These are phyloP conservation scores for Eristalis pertinax DNA, from an alignment of 2,888 invertebrate species.

Conservation along the genomic window DNA sequence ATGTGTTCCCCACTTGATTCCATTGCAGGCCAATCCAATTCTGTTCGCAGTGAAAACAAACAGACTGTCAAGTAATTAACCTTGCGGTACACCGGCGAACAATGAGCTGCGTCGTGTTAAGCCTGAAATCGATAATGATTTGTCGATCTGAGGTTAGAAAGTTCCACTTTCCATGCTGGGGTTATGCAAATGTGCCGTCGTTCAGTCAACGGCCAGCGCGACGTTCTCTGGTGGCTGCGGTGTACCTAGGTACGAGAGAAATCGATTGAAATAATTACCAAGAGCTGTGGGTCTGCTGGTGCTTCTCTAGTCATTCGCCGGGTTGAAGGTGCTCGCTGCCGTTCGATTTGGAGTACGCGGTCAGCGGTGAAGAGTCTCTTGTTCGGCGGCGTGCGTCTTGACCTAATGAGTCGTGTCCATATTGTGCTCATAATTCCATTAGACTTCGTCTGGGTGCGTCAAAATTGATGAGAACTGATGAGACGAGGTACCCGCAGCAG, in stretches of 20 bases:
- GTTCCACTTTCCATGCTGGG: constrained; percentile 43
- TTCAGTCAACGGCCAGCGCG: neutral
- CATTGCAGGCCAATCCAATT: constrained; percentile 55
- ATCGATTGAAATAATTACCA: constrained; percentile 30
- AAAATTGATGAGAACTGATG: constrained; percentile 42
- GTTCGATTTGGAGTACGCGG: neutral
- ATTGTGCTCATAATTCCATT: constrained; percentile 37
- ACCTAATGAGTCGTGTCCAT: constrained; percentile 14
- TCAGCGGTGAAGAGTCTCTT: neutral
- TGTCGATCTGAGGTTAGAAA: constrained; percentile 64
- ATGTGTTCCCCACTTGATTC: no score
- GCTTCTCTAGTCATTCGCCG: neutral
- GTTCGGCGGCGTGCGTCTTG: neutral
- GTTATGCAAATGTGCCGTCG: constrained; percentile 24
- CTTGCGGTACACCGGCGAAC: constrained; percentile 28
- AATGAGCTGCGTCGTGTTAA: constrained; percentile 11
- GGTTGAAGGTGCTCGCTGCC: neutral
- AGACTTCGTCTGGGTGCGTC: constrained; percentile 17
- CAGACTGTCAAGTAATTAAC: constrained; percentile 45
- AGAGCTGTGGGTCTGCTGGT: neutral
- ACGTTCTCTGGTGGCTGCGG: constrained; percentile 19
- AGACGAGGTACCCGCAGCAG: constrained; percentile 14
- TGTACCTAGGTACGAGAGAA: constrained; percentile 19
- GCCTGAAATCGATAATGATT: constrained; percentile 42
- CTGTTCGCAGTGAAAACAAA: neutral